Evolutionary conservation across 2,888 invertebrate genomes (phyloP), one percentile per base, ranked within the genome.

Genomic region (Cordilura impudica): DNA sequence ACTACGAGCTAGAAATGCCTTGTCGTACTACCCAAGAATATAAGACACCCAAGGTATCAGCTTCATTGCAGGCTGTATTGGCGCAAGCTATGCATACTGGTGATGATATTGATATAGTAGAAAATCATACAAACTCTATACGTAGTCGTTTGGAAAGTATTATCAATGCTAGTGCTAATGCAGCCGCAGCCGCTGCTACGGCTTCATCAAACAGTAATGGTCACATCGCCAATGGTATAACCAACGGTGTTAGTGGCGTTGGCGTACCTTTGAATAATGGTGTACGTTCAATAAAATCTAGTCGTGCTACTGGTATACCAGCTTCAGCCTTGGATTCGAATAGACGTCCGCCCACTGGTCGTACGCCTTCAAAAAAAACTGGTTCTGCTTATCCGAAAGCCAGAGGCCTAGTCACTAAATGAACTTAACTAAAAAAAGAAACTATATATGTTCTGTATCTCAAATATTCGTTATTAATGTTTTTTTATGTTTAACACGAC

Each of bases 61-160:
- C 90, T 12, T 89, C 90, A 0, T 67, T 90, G 23, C 90, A 90
- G 77, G 90, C 90, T 0, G 90, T 90, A 4, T 83, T 90, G 1
- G 90, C 90, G 0, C 90, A 90, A 78, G 90, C 90, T 4, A 90
- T 90, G 90, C 87, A 89, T 74, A 87, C 90, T 0, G 89, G 90
- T 43, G 90, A 90, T 61, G 90, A 90, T 72, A 89, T 90, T 56
- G 90, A 90, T 63, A 90, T 90, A 45, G 87, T 88, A 0, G 90
- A 90, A 18, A 84, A 86, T 31, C 86, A 87, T 45, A 88, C 88
- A 23, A 88, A 86, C 53, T 88, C 88, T 21, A 84, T 89, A 84
- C 87, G 88, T n/a, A 88, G 86, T 81, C 89, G 90, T 7, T 83
- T 90, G 21, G 90, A 90, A 77, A 89, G 88, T 63, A 90, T 90